Evolutionary conservation across 2,888 invertebrate genomes (phyloP), one percentile per base, ranked within the genome.

Genomic region (Anorthoa munda): DNA sequence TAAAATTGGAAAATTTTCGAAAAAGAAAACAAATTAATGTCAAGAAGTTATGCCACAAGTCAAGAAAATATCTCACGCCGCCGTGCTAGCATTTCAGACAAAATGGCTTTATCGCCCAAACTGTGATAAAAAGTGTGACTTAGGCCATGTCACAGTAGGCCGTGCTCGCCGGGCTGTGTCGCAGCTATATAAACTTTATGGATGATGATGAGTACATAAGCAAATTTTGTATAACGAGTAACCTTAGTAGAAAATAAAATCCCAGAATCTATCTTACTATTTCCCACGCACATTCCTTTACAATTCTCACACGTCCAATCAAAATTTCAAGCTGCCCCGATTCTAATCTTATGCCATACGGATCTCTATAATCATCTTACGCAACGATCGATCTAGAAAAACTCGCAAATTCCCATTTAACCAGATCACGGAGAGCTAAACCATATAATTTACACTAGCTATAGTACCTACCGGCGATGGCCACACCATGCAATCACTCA

Each of bases 401-500:
- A 58, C 80, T 65, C 45, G 66, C 75, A 56, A 75, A 75, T 71
- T 58, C 21, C 31, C 23, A 65, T 65, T 64, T 51, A 75, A 75
- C 56, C 56, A 71, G 73, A 75, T 59, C 75, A 72, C 69, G 72
- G 48, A 51, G 64, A 18, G 17, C 50, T 45, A 71, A 68, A 56
- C 26, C 60, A 46, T 78, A 78, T 85, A 83, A 82, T 85, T 79
- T 75, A 66, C 59, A 77, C 66, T 65, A 58, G 79, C 12, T 17
- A 59, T n/a, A 39, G 63, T 59, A 63, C 55, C 51, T 66, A 72
- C 53, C 31, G 48, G 31, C 53, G 23, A 53, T 59, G 23, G 55
- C 53, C 21, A 55, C n/a, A 48, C 66, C 59, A 45, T 69, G 71
- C 79, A 75, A 85, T 75, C 80, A 85, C 58, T 67, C 70, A 68